phyloP scores from a whole-genome alignment of 2,888 invertebrate species.

The Trypoxylon attenuatum region DNA sequence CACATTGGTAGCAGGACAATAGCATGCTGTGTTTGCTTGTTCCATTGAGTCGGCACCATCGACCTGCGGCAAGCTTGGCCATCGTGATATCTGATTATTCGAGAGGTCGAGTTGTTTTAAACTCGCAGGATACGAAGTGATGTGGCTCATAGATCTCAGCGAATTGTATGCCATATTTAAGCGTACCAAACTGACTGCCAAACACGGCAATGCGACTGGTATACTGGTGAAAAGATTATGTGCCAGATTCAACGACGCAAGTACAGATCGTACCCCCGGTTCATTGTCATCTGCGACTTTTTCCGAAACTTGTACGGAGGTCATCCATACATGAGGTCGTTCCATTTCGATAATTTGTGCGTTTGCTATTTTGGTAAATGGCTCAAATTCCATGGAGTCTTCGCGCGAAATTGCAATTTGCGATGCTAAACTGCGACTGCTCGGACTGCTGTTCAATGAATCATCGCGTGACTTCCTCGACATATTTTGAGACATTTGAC shows the following conservation, averaged over 20 bases:
- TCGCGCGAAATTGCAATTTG: slow-evolving; percentile 65
- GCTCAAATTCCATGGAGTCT: slow-evolving; percentile 70
- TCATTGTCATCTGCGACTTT: slow-evolving; percentile 79
- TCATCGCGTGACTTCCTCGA: slow-evolving; percentile 61
- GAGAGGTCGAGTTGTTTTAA: slow-evolving; percentile 95
- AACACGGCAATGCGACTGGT: slow-evolving; percentile 91
- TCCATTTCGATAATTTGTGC: slow-evolving; percentile 78
- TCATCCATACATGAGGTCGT: slow-evolving; percentile 87
- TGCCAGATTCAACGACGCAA: slow-evolving; percentile 88
- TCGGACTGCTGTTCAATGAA: slow-evolving; percentile 64
- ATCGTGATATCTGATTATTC: slow-evolving; percentile 92
- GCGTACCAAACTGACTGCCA: slow-evolving; percentile 89
- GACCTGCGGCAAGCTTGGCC: slow-evolving; percentile 88
- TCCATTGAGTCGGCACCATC: slow-evolving; percentile 80
- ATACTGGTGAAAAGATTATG: slow-evolving; percentile 93
- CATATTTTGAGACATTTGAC: slow-evolving; percentile 67
- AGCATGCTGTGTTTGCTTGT: slow-evolving; percentile 83
- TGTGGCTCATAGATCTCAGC: slow-evolving; percentile 76
- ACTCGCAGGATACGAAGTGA: slow-evolving; percentile 91
- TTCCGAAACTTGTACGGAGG: slow-evolving; percentile 81
- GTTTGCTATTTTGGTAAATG: slow-evolving; percentile 71
- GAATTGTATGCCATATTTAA: slow-evolving; percentile 95
- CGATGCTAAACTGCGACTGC: slow-evolving; percentile 61
- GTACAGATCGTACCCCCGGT: slow-evolving; percentile 78
- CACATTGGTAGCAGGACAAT: slow-evolving; percentile 76